These are phyloP conservation scores for Malurus cyaneus DNA, from an alignment of 2,113 vertebrate genomes.

Conservation along the genomic window DNA sequence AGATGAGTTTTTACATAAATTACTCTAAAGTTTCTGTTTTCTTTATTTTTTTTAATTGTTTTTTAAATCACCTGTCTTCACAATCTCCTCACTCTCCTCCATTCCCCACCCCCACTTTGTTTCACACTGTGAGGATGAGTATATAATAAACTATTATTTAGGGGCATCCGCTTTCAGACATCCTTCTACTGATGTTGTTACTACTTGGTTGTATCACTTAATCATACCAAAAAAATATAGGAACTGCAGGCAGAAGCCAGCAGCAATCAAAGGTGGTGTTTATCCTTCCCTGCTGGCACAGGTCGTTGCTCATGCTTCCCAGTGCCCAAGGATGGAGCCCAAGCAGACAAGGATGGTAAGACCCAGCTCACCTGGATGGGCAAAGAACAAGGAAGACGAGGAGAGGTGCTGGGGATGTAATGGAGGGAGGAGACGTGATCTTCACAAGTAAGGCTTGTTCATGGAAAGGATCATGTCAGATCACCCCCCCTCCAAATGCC, in stretches of 20 bases:
- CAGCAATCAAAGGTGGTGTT: neutral
- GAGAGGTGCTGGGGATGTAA: neutral
- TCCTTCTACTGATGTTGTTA: neutral
- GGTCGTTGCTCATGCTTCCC: accelerated
- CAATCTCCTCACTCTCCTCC: neutral
- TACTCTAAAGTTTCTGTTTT: neutral
- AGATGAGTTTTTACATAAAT: constrained; percentile 41
- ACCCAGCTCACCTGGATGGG: accelerated
- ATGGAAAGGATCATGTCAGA: neutral
- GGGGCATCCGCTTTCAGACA: neutral
- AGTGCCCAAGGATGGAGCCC: neutral
- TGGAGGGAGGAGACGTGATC: neutral
- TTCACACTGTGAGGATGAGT: neutral
- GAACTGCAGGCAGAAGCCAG: neutral
- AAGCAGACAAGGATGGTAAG: accelerated
- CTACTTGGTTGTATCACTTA: neutral
- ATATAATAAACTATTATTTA: constrained; percentile 27
- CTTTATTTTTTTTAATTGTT: neutral
- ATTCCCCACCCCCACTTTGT: accelerated
- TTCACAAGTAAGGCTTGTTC: neutral
- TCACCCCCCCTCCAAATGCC: neutral
- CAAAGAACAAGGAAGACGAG: neutral
- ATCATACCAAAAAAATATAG: neutral
- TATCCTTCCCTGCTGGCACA: accelerated
- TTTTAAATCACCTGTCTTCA: neutral